phyloP scores from a whole-genome alignment of 2,888 invertebrate genomes.

The Macaria liturata region DNA sequence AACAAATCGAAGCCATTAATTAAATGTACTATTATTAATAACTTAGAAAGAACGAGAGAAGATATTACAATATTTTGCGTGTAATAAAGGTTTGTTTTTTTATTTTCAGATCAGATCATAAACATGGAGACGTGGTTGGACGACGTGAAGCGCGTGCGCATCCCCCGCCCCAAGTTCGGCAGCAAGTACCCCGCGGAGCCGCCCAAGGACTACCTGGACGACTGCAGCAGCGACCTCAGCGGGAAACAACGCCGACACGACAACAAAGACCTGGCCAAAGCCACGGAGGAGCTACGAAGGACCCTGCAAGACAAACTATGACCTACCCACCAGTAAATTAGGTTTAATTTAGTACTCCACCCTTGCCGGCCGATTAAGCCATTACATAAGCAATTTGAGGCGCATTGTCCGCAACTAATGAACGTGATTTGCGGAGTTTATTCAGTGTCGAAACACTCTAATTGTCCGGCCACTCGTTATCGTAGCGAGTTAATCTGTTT shows the following conservation, averaged over 20 bases:
- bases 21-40: too few species aligned
- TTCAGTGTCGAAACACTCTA: constrained; percentile 34
- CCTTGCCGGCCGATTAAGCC: constrained; percentile 40
- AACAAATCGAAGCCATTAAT: too few species aligned
- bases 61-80: too few species aligned
- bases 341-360: constrained; percentile 51
- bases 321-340: constrained; percentile 49
- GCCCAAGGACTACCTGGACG: constrained; percentile 90
- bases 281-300: constrained; percentile 89
- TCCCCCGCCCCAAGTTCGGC: constrained; percentile 93
- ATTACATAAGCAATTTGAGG: constrained; percentile 45
- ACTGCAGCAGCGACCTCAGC: constrained; percentile 78
- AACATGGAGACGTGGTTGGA: constrained; percentile 92
- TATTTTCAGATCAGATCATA: constrained; percentile 23
- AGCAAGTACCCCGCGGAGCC: constrained; percentile 88
- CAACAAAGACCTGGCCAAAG: constrained; percentile 85
- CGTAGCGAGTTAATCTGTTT: constrained; percentile 27
- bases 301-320: constrained; percentile 90
- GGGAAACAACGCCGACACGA: constrained; percentile 76
- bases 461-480: constrained; percentile 38
- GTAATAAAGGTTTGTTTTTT: constrained; percentile 4
- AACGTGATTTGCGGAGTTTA: constrained; percentile 46
- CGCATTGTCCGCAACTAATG: constrained; percentile 45
- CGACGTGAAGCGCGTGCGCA: constrained; percentile 92
- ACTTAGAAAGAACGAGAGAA: too few species aligned